Evolutionary conservation across 1,140 invertebrate genomes (phyloP).

Genomic region (Orius insidiosus): DNA sequence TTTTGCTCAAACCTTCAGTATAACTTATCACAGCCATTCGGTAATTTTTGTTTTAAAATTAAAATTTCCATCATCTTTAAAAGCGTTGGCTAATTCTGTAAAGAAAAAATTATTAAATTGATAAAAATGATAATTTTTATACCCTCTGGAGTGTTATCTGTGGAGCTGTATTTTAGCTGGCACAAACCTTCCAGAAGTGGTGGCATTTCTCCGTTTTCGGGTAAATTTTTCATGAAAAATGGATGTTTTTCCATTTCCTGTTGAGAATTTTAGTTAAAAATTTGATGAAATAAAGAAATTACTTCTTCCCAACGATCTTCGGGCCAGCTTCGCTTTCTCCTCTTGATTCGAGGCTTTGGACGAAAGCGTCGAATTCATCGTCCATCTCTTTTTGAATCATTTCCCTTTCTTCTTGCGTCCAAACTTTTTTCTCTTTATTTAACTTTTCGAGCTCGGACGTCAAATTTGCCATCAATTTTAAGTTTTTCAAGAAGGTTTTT

Average conservation of each 20-base stretch:
- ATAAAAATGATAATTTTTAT: too few species aligned
- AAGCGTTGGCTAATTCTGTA: constrained; percentile 66
- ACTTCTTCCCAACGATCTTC: constrained; percentile 62
- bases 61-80: constrained; percentile 94
- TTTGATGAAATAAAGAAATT: constrained; percentile 4
- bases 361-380: constrained; percentile 65
- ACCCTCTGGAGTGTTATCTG: constrained; percentile 36
- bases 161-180: constrained; percentile 75
- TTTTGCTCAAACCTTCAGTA: constrained; percentile 71
- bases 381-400: constrained; percentile 57
- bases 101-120: constrained; percentile 17
- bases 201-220: constrained; percentile 50
- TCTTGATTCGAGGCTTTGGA: constrained; percentile 51
- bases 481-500: too few species aligned
- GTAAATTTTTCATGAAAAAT: constrained; percentile 67
- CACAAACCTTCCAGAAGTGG: constrained; percentile 78
- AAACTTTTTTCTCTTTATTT: too few species aligned
- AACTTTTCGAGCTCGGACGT: too few species aligned
- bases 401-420: constrained; percentile 19
- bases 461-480: too few species aligned
- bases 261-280: constrained; percentile 22
- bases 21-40: constrained; percentile 71
- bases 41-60: constrained; percentile 95
- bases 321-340: constrained; percentile 58
- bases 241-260: constrained; percentile 90